phyloP scores from a whole-genome alignment of 2,888 invertebrate species.

The Noctua janthina region DNA sequence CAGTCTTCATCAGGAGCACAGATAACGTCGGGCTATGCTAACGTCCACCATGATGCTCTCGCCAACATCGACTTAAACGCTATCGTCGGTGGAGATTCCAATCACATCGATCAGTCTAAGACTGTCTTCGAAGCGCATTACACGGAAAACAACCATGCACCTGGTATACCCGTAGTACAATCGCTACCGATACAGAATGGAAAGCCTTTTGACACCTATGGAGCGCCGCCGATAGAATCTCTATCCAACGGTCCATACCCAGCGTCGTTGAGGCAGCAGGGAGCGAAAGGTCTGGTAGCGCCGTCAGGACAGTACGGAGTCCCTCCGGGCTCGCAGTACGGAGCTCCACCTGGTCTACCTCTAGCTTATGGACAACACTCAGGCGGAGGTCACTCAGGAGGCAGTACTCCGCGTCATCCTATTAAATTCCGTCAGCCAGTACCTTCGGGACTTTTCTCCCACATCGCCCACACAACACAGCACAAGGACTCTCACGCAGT shows the following conservation, averaged over 20 bases:
- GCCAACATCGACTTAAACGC: conserved; percentile 84
- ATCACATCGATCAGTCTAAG: conserved; percentile 87
- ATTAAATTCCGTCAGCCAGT: conserved; percentile 94
- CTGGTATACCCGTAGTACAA: conserved; percentile 73
- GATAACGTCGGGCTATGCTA: conserved; percentile 83
- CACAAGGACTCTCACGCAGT: conserved; percentile 91
- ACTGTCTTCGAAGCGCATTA: conserved; percentile 89
- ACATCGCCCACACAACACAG: conserved; percentile 91
- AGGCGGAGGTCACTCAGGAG: conserved; percentile 85
- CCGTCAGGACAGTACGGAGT: conserved; percentile 92
- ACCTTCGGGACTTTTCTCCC: conserved; percentile 92
- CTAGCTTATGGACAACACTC: conserved; percentile 85
- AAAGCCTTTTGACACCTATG: conserved; percentile 81
- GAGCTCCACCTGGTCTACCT: conserved; percentile 81
- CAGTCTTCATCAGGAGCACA: conserved; percentile 71
- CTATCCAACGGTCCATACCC: conserved; percentile 83
- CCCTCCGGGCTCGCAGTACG: conserved; percentile 89
- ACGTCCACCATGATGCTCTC: conserved; percentile 86
- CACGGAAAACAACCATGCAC: conserved; percentile 79
- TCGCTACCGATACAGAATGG: conserved; percentile 60
- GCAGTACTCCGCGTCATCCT: conserved; percentile 90
- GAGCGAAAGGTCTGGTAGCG: conserved; percentile 89
- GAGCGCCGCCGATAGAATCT: conserved; percentile 86
- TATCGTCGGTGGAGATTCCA: conserved; percentile 86
- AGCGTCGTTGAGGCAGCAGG: conserved; percentile 81